Conservation (phyloP, 2,113 vertebrate genomes). For the Penelope pileata region DNA sequence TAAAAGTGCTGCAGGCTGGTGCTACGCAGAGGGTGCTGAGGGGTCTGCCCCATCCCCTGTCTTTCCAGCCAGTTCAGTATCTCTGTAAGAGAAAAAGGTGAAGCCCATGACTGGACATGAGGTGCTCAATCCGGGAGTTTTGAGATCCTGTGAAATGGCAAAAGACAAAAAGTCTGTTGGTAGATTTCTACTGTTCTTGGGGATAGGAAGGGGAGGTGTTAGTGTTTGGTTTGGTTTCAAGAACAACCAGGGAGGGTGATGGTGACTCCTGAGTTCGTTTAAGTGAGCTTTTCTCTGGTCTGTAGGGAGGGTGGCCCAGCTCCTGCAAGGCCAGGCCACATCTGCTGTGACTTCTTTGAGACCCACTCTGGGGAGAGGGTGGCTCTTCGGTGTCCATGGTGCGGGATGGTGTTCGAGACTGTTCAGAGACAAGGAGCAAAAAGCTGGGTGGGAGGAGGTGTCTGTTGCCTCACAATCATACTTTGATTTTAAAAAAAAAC, state of each 20-base stretch:
- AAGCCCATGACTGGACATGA: neutral
- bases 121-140: neutral
- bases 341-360: neutral
- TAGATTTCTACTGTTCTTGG: neutral
- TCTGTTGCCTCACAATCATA: neutral
- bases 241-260: neutral
- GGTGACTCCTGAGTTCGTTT: neutral
- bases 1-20: neutral
- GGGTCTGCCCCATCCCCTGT: neutral
- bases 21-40: neutral
- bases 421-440: neutral
- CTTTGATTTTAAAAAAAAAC: neutral
- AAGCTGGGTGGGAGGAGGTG: neutral
- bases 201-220: neutral
- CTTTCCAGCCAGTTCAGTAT: neutral
- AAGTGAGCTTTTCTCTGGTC: neutral
- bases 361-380: no score
- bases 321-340: neutral
- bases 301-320: neutral
- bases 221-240: neutral
- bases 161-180: neutral
- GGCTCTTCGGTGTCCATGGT: neutral
- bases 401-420: neutral
- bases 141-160: neutral
- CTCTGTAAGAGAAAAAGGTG: neutral